Evolutionary conservation across 2,888 invertebrate genomes (phyloP).

Genomic region (Lepidochrysops patricia): DNA sequence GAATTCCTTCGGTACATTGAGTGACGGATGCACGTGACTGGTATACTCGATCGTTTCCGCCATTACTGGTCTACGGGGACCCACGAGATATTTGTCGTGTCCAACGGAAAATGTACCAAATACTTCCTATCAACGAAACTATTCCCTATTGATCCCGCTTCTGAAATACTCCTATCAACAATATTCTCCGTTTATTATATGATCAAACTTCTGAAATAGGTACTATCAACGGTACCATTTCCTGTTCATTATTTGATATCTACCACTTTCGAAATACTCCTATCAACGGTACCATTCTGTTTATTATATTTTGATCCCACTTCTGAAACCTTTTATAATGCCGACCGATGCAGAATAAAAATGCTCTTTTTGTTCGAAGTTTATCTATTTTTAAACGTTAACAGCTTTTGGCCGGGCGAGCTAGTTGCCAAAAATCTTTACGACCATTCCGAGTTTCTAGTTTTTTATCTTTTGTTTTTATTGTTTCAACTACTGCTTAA

Average conservation of each 20-base stretch:
- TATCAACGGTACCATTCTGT: not conserved
- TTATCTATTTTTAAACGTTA: conserved; percentile 1
- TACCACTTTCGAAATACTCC: too few relatives aligned
- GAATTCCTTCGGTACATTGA: not conserved
- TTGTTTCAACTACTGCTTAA: conserved; percentile 1
- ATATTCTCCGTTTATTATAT: not conserved
- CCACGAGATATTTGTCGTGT: not conserved
- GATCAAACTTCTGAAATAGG: not conserved
- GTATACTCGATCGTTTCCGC: conserved; percentile 20
- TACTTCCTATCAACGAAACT: not conserved
- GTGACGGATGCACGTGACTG: conserved; percentile 25
- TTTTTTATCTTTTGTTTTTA: conserved; percentile 2
- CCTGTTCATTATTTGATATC: conserved; percentile 2
- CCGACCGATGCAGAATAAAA: not conserved
- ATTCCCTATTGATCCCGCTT: not conserved
- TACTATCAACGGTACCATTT: not conserved
- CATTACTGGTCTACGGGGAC: not conserved
- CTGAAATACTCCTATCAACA: not conserved
- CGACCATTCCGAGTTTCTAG: not conserved
- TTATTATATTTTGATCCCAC: conserved; percentile 2
- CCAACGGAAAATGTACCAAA: not conserved
- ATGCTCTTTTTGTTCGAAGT: not conserved
- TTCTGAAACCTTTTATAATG: not conserved
- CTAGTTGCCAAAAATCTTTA: conserved; percentile 2
- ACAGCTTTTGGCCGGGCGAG: not conserved